These are phyloP conservation scores for Pangasius sanitwongsei DNA, from an alignment of 2,797 vertebrate species.

Conservation along the genomic window DNA sequence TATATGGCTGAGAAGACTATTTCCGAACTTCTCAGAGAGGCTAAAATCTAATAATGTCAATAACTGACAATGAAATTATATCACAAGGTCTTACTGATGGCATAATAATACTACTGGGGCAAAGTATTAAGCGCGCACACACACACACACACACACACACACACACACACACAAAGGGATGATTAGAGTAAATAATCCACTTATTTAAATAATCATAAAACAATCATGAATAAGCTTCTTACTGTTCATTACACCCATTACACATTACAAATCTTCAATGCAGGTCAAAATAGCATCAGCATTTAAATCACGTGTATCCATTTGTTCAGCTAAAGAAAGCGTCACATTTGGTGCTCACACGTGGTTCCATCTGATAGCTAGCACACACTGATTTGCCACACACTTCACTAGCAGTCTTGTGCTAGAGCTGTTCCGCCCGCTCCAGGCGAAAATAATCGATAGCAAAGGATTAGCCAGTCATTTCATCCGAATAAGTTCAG, in stretches of 20 bases:
- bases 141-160: neutral
- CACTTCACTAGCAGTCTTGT: neutral
- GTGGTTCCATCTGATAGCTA: neutral
- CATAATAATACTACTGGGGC: neutral
- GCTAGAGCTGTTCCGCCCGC: neutral
- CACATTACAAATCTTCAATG: neutral
- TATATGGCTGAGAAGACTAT: neutral
- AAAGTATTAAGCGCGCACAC: neutral
- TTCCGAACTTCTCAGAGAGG: neutral
- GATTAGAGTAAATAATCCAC: neutral
- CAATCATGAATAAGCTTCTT: neutral
- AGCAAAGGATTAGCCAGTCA: neutral
- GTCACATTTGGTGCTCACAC: neutral
- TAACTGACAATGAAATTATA: neutral
- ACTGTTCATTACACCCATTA: neutral
- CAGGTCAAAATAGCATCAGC: neutral
- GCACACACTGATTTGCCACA: neutral
- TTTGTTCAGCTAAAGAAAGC: neutral
- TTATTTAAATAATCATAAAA: neutral
- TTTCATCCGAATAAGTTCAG: neutral
- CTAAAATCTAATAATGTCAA: neutral
- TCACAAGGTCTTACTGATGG: neutral
- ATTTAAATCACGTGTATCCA: neutral
- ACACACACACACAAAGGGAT: neutral
- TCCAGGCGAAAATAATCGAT: neutral